Evolutionary conservation across 2,888 invertebrate genomes (phyloP).

Genomic region (Octodonta nipae): DNA sequence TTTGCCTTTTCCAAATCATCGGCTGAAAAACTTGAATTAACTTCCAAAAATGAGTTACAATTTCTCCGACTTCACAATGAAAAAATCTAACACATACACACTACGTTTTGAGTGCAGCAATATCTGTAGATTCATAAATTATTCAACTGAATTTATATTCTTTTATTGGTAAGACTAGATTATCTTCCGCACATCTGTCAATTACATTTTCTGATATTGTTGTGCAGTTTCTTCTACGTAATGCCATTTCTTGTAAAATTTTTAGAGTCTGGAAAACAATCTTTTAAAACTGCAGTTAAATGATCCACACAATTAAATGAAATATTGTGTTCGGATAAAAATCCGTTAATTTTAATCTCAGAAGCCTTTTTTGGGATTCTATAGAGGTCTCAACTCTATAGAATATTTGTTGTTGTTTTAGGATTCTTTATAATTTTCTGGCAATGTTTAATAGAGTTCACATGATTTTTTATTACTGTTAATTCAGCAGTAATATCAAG

Average conservation of each 20-base stretch:
- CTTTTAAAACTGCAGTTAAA: conserved; percentile 7
- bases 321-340: conserved; percentile 12
- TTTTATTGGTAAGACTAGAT: background rate
- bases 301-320: conserved; percentile 11
- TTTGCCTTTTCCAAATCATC: conserved; percentile 2
- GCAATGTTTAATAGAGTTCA: too few species aligned
- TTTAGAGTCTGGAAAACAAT: conserved; percentile 10
- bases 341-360: conserved; percentile 12
- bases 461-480: too few species aligned
- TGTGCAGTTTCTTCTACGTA: background rate
- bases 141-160: conserved; percentile 15
- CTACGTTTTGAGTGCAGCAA: conserved; percentile 17
- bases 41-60: conserved; percentile 7
- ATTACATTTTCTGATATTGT: background rate
- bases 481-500: background rate
- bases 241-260: conserved; percentile 9
- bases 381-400: too few species aligned
- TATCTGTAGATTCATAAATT: conserved; percentile 21
- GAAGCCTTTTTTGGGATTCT: background rate
- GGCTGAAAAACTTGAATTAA: conserved; percentile 4
- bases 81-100: conserved; percentile 19
- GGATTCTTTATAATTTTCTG: too few species aligned
- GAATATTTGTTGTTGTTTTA: too few species aligned
- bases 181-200: background rate
- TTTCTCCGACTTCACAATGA: conserved; percentile 9